Base-by-base conservation (phyloP, 2,797 vertebrate species). In the Dallia pectoralis region DNA sequence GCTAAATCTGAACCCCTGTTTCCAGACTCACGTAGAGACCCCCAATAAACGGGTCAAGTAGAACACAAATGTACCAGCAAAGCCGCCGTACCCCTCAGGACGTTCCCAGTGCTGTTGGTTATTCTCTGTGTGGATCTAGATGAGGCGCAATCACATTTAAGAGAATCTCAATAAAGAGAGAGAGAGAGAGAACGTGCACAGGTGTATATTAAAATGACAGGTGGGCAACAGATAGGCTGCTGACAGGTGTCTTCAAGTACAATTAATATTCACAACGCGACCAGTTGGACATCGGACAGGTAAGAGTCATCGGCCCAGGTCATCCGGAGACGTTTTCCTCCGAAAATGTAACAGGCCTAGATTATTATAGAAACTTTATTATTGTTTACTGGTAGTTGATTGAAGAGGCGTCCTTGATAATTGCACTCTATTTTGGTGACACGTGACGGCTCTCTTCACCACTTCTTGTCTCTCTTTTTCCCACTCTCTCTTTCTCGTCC, bases 391-490 rank as follows among this genome's bases (percentile, higher is more conserved):
- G 1, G 7, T 22, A 53, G 6, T 56, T 56, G 8, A 18, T 22
- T 56, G 53, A 56, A 9, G n/a, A 8, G 22, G 12, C 11, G 25
- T 59, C 11, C 22, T 25, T 12, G 9, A 25, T 7, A 25, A 36
- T 40, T 40, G 59, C 9, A 36, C 7, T 79, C 74, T 80, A 78
- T 69, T n/a, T 67, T 80, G 74, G 76, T 87, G 82, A 87, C 81
- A 71, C 67, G 78, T 69, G 14, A 36, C 27, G 18, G 68, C 44
- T 70, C 48, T 62, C 49, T 77, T 67, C 36, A 40, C 14, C 44
- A 8, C 47, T 48, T 36, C 30, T 18, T 44, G 14, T 59, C 40
- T 49, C 19, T 51, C 18, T 19, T 29, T 33, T 33, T 33, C 30
- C 59, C n/a, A 53, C 29, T 2, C 63, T 36, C 16, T 18, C 27